Evolutionary conservation across 2,888 invertebrate genomes (phyloP).

Genomic region (Mesorhabditis belari): DNA sequence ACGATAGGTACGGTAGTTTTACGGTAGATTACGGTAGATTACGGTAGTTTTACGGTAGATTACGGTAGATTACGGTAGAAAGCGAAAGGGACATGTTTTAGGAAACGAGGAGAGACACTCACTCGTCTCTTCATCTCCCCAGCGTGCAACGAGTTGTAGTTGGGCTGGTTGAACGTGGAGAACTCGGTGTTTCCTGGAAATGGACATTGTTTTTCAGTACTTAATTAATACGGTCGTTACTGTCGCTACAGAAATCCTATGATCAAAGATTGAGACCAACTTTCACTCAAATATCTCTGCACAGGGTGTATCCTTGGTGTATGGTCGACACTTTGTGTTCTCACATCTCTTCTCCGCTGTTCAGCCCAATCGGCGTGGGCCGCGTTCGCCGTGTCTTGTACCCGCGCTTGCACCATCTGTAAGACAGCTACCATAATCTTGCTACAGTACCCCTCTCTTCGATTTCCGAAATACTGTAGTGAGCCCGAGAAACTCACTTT

Average conservation of each 20-base stretch:
- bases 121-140: not conserved
- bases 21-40: no score
- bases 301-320: not conserved
- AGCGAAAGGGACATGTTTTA: no score
- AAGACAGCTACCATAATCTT: constrained; percentile 1
- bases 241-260: not conserved
- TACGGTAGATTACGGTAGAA: not conserved
- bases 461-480: not conserved
- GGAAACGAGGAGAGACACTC: not conserved
- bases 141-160: not conserved
- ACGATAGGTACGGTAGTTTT: no score
- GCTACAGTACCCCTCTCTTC: no score
- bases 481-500: not conserved
- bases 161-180: not conserved
- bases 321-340: not conserved
- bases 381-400: constrained; percentile 30
- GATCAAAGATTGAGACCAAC: not conserved
- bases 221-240: no score
- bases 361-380: not conserved
- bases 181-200: not conserved
- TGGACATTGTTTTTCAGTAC: no score
- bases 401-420: constrained; percentile 29
- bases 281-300: not conserved
- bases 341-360: not conserved
- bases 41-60: no score